Conservation (phyloP, 2,888 invertebrate genomes). For the Melipona bicolor region DNA sequence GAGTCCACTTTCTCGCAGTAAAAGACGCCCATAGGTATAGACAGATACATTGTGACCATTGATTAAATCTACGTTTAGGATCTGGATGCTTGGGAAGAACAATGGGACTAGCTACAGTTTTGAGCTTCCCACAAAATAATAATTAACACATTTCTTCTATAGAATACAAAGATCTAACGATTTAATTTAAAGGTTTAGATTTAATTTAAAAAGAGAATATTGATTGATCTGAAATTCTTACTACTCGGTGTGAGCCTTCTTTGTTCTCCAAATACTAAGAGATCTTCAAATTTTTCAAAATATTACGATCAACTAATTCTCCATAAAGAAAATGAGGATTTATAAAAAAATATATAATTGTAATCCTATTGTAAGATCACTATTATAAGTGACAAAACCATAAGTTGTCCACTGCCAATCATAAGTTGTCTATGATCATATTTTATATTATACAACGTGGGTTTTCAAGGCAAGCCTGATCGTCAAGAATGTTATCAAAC, state of each 20-base stretch:
- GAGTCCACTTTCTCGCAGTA: slow-evolving; percentile 38
- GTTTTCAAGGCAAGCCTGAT: neutral
- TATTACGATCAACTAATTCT: no score
- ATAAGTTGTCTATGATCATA: no score
- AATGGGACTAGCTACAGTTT: no score
- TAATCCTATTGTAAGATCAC: neutral
- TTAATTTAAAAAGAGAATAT: neutral
- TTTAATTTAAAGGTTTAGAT: neutral
- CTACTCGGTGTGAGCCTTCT: no score
- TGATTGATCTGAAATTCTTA: neutral
- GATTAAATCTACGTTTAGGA: neutral
- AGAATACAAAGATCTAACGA: neutral
- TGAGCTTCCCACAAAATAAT: no score
- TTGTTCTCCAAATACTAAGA: no score
- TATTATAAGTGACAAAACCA: neutral
- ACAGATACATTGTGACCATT: neutral
- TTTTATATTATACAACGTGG: neutral
- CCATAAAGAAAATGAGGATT: no score
- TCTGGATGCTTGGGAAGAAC: neutral
- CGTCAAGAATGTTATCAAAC: neutral
- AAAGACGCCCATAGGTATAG: slow-evolving; percentile 6
- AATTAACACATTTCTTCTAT: neutral
- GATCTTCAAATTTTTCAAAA: no score
- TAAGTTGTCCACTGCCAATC: neutral
- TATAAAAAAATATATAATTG: no score